Conservation (phyloP, 2,888 invertebrate genomes). For the Scaptomyza caliginosa region DNA sequence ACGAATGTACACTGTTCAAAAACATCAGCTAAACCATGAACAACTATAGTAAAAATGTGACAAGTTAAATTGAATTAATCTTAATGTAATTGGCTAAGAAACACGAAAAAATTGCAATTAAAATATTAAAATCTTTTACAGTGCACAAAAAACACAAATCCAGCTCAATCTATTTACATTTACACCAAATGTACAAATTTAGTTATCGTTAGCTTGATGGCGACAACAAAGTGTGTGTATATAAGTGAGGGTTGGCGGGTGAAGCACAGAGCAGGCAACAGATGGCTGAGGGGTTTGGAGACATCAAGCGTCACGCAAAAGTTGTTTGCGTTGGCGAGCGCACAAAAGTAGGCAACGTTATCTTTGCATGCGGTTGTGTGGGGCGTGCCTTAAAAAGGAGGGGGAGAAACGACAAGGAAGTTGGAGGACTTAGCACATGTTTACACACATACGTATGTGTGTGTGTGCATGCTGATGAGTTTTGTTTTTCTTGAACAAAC, state of each 20-base stretch:
- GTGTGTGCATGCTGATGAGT: slow-evolving; percentile 59
- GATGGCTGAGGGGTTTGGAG: background rate
- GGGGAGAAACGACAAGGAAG: background rate
- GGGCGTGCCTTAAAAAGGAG: slow-evolving; percentile 1
- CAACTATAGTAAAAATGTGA: too few relatives aligned
- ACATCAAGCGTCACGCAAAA: slow-evolving; percentile 72
- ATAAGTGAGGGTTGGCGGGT: background rate
- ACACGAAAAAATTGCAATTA: background rate
- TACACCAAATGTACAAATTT: slow-evolving; percentile 81
- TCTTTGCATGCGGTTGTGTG: slow-evolving; percentile 46
- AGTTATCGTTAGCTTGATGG: slow-evolving; percentile 62
- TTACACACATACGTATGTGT: slow-evolving; percentile 61
- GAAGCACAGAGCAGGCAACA: background rate
- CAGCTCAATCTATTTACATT: slow-evolving; percentile 82
- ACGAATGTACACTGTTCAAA: slow-evolving; percentile 21
- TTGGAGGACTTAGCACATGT: slow-evolving; percentile 43
- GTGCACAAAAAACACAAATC: slow-evolving; percentile 73
- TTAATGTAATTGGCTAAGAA: too few relatives aligned
- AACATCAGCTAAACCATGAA: background rate
- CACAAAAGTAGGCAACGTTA: slow-evolving; percentile 76
- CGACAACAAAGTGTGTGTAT: background rate
- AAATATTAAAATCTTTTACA: background rate
- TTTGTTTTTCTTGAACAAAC: slow-evolving; percentile 78
- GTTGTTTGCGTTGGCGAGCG: slow-evolving; percentile 76
- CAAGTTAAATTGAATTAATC: too few relatives aligned